These are phyloP conservation scores for Hymenochirus boettgeri DNA, from an alignment of 2,113 vertebrate genomes.

Conservation along the genomic window DNA sequence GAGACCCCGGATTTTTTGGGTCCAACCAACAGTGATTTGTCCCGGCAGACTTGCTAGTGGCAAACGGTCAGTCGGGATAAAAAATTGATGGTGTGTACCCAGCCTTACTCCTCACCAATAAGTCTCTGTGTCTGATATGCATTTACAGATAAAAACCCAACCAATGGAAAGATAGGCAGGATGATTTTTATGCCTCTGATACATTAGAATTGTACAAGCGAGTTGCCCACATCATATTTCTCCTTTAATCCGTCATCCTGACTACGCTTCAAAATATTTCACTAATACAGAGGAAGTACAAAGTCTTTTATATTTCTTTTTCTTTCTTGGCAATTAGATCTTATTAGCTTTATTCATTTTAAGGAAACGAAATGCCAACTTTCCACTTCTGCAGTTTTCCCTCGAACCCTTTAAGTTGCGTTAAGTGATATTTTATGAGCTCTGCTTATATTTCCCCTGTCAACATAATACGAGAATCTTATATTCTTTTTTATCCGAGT, in stretches of 20 bases:
- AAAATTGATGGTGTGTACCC: too few species aligned
- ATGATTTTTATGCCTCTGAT: neutral
- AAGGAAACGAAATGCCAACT: conserved; percentile 20
- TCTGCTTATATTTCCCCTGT: conserved; percentile 28
- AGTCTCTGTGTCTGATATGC: too few species aligned
- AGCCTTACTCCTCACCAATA: too few species aligned
- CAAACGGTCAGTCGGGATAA: too few species aligned
- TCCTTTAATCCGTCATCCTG: neutral
- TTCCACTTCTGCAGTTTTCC: conserved; percentile 17
- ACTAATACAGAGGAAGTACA: neutral
- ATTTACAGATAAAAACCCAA: too few species aligned
- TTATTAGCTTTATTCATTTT: conserved; percentile 17
- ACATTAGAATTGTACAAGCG: neutral
- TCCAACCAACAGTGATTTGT: too few species aligned
- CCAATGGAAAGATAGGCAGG: too few species aligned
- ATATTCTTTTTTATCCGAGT: conserved; percentile 26
- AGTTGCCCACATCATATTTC: neutral
- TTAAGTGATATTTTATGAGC: conserved; percentile 36
- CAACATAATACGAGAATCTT: conserved; percentile 39
- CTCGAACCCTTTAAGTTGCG: conserved; percentile 7
- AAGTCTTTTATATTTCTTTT: too few species aligned
- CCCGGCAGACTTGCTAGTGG: too few species aligned
- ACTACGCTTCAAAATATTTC: conserved; percentile 1
- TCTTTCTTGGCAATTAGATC: conserved; percentile 9
- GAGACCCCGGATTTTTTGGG: too few species aligned